Percentiles rank a stretch among this genome's conserved stretches.
phyloP scores from a whole-genome alignment of 1,140 invertebrate species.

The Drosophila pseudoananassae region DNA sequence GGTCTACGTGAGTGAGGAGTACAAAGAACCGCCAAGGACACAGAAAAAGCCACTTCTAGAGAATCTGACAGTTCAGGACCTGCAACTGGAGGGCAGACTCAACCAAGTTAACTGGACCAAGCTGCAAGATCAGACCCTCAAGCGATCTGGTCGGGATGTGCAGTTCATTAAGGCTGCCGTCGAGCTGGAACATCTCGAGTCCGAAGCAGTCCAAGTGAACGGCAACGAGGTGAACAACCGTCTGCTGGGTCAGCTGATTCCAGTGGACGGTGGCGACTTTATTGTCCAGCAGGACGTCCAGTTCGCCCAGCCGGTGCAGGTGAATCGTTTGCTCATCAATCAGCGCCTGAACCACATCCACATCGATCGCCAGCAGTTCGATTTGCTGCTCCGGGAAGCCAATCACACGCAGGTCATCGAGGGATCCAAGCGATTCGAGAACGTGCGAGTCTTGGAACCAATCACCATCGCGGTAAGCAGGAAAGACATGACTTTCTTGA shows the following conservation, averaged over 20 bases:
- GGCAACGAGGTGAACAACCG: conserved; percentile 61
- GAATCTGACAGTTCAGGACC: conserved; percentile 35
- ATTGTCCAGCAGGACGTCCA: conserved; percentile 83
- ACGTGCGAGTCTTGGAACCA: conserved; percentile 79
- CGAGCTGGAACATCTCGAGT: conserved; percentile 48
- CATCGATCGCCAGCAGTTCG: conserved; percentile 79
- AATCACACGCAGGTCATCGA: conserved; percentile 80
- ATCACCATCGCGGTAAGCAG: conserved; percentile 75
- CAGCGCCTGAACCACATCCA: conserved; percentile 83
- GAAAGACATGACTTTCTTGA: not conserved
- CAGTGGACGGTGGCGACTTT: conserved; percentile 67
- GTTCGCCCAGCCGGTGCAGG: conserved; percentile 75
- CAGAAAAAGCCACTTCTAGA: conserved; percentile 17
- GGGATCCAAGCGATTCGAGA: conserved; percentile 82
- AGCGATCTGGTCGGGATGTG: conserved; percentile 50
- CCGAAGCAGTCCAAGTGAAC: conserved; percentile 55
- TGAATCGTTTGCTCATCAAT: conserved; percentile 77
- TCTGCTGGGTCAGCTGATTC: conserved; percentile 52
- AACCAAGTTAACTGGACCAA: conserved; percentile 62
- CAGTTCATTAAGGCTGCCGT: conserved; percentile 63
- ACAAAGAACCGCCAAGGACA: conserved; percentile 20
- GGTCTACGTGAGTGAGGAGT: conserved; percentile 57
- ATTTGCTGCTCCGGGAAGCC: conserved; percentile 80
- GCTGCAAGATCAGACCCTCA: conserved; percentile 60
- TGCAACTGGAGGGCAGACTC: conserved; percentile 57